Evolutionary conservation across 1,140 invertebrate genomes (phyloP), one percentile per base, ranked within the genome.

Genomic region (Microplitis mediator): DNA sequence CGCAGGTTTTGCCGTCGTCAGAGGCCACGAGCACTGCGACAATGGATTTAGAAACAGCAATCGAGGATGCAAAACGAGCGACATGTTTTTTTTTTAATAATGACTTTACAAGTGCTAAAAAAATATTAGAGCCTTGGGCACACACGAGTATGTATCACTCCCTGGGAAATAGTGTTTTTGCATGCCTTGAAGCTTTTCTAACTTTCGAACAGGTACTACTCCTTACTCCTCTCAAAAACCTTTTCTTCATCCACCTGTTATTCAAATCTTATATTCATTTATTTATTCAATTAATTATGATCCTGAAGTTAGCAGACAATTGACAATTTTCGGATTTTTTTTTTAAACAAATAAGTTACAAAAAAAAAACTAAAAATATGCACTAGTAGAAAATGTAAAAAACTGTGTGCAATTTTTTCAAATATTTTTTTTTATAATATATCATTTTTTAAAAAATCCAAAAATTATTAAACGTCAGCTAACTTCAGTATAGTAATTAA

Each of bases 141-240:
- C 88, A 92, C 39, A 90, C 89, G 45, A 97, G 95, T 76, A 92
- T 98, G 86, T 98, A 98, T 81, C 97, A 98, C 87, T 92, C 96
- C 0, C 85, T 98, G n/a, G 96, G 96, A 1, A 91, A 93, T 74
- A 91, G 94, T 1, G 95, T 96, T 13, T 97, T 99, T 82, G 88
- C 93, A 74, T 98, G 95, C 82, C 90, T 98, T 4, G 95, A 98
- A 84, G 97, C 97, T 1, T 92, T 97, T 76, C 90, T 99, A 79
- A 98, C 97, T 0, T 95, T 98, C 83, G 96, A 98, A 83, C 90
- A 90, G 84, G 93, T 94, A 87, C 88, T 60, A 23, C 23, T 23
- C 23, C 23, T 23, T 23, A 23, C 2, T 70, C 32, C 11, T 45
- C 6, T 45, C 8, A 5, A 11, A 45, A 6, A 9, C 39, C 8